Evolutionary conservation across 1,140 invertebrate genomes (phyloP).

Genomic region (Drosophila repletoides): DNA sequence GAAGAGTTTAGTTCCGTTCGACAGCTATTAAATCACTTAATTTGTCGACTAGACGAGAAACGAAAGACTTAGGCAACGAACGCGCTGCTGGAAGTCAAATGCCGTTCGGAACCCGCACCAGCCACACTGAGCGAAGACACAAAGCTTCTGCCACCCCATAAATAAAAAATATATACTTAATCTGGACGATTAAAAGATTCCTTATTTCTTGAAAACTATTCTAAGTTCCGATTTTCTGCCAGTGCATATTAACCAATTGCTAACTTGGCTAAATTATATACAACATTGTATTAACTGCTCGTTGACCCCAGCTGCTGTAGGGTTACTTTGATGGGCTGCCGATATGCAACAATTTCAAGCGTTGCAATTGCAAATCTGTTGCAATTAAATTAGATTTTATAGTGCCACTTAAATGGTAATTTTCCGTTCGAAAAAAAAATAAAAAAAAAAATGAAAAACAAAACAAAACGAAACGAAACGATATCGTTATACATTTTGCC

Average conservation of each 20-base stretch:
- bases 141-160: too few species aligned
- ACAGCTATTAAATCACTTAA: background rate
- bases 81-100: slow-evolving; percentile 49
- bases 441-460: background rate
- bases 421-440: background rate
- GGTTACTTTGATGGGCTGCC: background rate
- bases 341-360: background rate
- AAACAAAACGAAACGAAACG: background rate
- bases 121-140: too few species aligned
- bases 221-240: too few species aligned
- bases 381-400: slow-evolving; percentile 12
- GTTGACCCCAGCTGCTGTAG: background rate
- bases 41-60: slow-evolving; percentile 11
- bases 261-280: too few species aligned
- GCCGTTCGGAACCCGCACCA: background rate
- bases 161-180: too few species aligned
- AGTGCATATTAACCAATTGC: too few species aligned
- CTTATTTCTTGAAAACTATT: too few species aligned
- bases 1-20: background rate
- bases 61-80: slow-evolving; percentile 60
- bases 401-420: slow-evolving; percentile 10
- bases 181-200: too few species aligned
- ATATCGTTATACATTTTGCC: slow-evolving; percentile 4
- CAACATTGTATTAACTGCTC: too few species aligned
- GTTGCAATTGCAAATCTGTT: background rate